Conservation (phyloP, 2,888 invertebrate species). For the Lacanobia oleracea region DNA sequence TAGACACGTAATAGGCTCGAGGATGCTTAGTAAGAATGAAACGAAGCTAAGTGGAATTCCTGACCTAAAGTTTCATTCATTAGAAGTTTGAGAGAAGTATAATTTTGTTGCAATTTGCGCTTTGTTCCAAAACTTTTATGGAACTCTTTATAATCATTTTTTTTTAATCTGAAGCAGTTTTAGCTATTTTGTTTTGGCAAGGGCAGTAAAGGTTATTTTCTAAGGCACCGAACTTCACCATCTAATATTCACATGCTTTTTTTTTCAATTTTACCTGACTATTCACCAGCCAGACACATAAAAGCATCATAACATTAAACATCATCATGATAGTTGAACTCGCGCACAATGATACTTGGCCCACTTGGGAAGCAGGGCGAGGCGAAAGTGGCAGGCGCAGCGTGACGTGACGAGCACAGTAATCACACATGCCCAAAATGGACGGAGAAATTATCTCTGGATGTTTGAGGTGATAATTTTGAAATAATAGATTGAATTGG, state of each 20-base stretch:
- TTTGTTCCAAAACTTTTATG: too few relatives aligned
- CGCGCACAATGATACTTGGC: slow-evolving; percentile 71
- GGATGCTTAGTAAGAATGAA: neutral
- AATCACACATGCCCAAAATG: slow-evolving; percentile 62
- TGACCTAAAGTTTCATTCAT: slow-evolving; percentile 21
- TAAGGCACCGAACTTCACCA: neutral
- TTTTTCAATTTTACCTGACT: neutral
- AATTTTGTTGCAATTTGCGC: too few relatives aligned
- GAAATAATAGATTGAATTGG: slow-evolving; percentile 15
- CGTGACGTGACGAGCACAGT: slow-evolving; percentile 65
- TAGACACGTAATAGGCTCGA: slow-evolving; percentile 17
- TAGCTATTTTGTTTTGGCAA: neutral
- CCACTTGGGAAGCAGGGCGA: slow-evolving; percentile 79
- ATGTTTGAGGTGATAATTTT: slow-evolving; percentile 7
- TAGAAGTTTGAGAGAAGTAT: neutral
- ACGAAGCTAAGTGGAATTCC: slow-evolving; percentile 22
- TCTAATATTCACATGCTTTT: neutral
- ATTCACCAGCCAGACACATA: slow-evolving; percentile 6
- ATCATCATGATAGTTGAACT: slow-evolving; percentile 49
- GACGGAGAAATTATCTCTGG: slow-evolving; percentile 49
- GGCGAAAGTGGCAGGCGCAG: slow-evolving; percentile 75
- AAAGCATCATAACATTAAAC: slow-evolving; percentile 25
- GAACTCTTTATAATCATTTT: too few relatives aligned
- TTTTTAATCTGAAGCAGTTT: too few relatives aligned
- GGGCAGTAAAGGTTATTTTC: neutral